Evolutionary conservation across 2,797 vertebrate genomes (phyloP), one percentile per base, ranked within the genome.

Genomic region (Eidolon dupreanum): DNA sequence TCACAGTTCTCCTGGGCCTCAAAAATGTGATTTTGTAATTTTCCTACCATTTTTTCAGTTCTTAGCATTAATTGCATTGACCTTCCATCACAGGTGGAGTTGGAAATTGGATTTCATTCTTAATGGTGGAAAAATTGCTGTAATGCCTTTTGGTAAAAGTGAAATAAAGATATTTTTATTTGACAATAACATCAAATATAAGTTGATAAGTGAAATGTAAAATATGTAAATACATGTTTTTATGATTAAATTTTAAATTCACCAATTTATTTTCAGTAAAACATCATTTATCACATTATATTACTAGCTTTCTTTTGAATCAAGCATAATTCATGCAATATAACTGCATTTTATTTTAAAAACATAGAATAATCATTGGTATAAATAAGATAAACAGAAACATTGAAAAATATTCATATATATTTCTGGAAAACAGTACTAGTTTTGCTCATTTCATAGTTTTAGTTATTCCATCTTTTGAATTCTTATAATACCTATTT

Each of bases 401-500:
- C 5, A 82, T 41, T 88, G 33, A 55, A 55, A 84, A 66, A 53
- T 41, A 3, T 16, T 24, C 55, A 24, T 11, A 51, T 78, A 15
- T 87, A 63, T 94, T 59, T 84, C 55, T 83, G 26, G 7, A 33
- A 59, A 5, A 20, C 8, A 43, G 6, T 51, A 38, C 9, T 53
- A 46, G 0, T 61, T 87, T 75, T 31, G 36, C 8, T 8, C 11
- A 57, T n/a, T 3, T 19, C 8, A 63, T 55, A 83, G 9, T 75
- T 94, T 93, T 75, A 88, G 51, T 94, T 92, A 46, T 73, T 90
- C 8, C 6, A 36, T 36, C 7, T 90, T 88, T 74, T 74, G 24
- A 88, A 63, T 84, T 41, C 28, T 55, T 66, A 5, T 9, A 59
- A n/a, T 51, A 53, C 2, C 13, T 53, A 49, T 66, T 89, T 97